Conservation (phyloP, 2,113 vertebrate species). For the Malurus melanocephalus region DNA sequence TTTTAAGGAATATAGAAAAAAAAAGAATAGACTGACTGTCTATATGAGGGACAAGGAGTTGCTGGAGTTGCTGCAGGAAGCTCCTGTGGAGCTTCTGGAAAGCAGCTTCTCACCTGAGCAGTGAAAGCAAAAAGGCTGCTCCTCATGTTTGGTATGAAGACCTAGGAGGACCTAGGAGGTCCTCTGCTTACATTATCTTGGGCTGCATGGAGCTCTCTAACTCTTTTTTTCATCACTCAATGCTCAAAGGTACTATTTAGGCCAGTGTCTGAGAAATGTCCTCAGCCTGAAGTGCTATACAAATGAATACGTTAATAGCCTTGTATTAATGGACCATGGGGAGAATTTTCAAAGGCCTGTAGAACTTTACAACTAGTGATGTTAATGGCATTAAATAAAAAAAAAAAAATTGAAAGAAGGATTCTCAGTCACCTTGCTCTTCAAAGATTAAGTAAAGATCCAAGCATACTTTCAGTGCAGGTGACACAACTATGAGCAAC, state of each 20-base stretch:
- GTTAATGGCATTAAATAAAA: neutral
- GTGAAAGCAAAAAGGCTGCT: neutral
- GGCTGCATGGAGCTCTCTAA: neutral
- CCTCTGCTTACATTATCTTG: neutral
- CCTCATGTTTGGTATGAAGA: neutral
- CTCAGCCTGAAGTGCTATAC: neutral
- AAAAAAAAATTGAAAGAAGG: neutral
- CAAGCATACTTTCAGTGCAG: neutral
- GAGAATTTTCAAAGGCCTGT: neutral
- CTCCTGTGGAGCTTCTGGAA: neutral
- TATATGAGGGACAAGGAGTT: fast-evolving
- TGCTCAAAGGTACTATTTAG: neutral
- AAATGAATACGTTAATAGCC: neutral
- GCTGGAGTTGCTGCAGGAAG: neutral
- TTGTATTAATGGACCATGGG: neutral
- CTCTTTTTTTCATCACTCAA: neutral
- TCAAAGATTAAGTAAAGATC: neutral
- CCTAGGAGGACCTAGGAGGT: neutral
- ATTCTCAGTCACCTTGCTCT: neutral
- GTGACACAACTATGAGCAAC: neutral
- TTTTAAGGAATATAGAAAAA: neutral
- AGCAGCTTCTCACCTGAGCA: fast-evolving
- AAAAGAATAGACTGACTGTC: neutral
- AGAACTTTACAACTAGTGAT: neutral
- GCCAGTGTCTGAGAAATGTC: neutral